Evolutionary conservation across 1,140 invertebrate genomes (phyloP).

Genomic region (Hydropsyche tenuis): DNA sequence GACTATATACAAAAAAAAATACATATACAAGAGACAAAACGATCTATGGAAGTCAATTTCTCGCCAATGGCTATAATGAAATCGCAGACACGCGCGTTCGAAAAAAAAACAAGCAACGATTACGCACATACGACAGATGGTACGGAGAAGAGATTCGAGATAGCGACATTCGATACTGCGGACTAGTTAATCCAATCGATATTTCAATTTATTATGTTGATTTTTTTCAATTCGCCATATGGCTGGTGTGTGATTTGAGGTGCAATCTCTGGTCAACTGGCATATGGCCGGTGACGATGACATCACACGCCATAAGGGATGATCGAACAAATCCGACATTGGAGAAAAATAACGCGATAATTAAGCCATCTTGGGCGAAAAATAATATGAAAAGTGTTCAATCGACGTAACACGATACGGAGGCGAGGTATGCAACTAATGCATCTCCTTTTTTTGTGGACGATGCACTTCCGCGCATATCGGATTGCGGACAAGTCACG

Average conservation of each 20-base stretch:
- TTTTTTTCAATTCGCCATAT: not conserved
- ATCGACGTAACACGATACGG: not conserved
- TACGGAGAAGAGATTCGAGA: not conserved
- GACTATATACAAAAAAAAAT: not conserved
- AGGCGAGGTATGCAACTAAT: conserved; percentile 7
- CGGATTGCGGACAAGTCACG: conserved; percentile 25
- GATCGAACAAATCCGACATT: not conserved
- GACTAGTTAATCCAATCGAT: not conserved
- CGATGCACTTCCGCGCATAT: conserved; percentile 25
- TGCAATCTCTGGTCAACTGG: not conserved
- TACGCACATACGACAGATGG: conserved; percentile 4
- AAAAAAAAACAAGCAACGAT: not conserved
- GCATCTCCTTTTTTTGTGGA: not conserved
- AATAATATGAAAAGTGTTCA: no score
- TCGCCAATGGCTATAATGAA: conserved; percentile 11
- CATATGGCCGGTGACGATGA: conserved; percentile 9
- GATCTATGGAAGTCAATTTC: conserved; percentile 1
- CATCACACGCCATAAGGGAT: conserved; percentile 9
- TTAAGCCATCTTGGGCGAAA: no score
- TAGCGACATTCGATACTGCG: conserved; percentile 2
- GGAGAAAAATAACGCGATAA: not conserved
- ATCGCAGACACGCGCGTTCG: not conserved
- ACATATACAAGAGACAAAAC: not conserved
- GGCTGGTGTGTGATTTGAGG: not conserved
- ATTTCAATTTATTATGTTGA: not conserved